These are phyloP conservation scores for Hemiprocne comata DNA, from an alignment of 2,113 vertebrate species.

Conservation along the genomic window DNA sequence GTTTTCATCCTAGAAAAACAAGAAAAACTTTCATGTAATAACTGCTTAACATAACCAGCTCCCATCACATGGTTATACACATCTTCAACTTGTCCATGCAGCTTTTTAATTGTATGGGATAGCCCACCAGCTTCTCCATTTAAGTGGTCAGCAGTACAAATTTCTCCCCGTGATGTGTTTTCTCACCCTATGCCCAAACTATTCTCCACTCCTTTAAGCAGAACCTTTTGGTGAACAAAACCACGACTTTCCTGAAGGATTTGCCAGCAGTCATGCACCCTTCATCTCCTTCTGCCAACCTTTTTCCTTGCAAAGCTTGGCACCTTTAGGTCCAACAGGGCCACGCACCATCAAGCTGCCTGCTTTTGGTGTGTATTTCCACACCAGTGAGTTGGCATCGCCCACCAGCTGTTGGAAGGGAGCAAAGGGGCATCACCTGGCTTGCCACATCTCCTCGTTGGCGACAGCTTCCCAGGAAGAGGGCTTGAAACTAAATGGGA, in stretches of 20 bases:
- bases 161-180: neutral
- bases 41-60: neutral
- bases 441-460: conserved; percentile 99
- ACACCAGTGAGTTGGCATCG: neutral
- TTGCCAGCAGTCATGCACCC: neutral
- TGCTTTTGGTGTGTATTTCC: neutral
- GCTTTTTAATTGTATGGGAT: neutral
- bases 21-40: neutral
- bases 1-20: conserved; percentile 90
- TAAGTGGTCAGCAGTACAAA: neutral
- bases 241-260: neutral
- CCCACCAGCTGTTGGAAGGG: neutral
- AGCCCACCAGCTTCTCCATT: neutral
- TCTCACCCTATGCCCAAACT: neutral
- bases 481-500: conserved; percentile 83
- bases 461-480: conserved; percentile 95
- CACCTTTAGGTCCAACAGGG: neutral
- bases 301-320: neutral
- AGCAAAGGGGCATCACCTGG: conserved; percentile 83
- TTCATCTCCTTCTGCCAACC: neutral
- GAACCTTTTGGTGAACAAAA: neutral
- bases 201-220: neutral
- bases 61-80: neutral
- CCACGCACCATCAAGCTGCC: neutral
- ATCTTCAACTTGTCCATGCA: neutral